Evolutionary conservation across 1,140 invertebrate genomes (phyloP).

Genomic region (Ylistrum balloti): DNA sequence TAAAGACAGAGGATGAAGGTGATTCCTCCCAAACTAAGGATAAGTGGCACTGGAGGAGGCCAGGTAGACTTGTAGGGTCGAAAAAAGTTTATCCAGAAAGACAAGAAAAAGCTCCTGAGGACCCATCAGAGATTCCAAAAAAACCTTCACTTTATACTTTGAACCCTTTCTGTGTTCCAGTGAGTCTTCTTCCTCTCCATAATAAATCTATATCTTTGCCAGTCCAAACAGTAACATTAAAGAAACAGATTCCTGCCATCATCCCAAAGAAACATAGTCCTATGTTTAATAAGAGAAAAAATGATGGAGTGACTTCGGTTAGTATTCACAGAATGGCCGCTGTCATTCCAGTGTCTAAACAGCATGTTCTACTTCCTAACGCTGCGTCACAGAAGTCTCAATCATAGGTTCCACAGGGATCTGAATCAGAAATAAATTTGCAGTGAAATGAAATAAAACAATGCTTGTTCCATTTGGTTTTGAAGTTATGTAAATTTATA

Average conservation of each 20-base stretch:
- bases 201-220: neutral
- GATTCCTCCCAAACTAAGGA: neutral
- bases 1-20: neutral
- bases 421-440: no score
- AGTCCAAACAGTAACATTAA: neutral
- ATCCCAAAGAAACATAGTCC: neutral
- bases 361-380: neutral
- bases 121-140: conserved; percentile 41
- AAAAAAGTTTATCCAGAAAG: neutral
- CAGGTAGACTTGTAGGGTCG: neutral
- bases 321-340: conserved; percentile 14
- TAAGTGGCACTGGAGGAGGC: neutral
- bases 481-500: no score
- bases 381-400: neutral
- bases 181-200: conserved; percentile 54
- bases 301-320: neutral
- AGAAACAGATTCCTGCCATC: neutral
- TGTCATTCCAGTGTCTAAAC: neutral
- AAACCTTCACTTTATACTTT: conserved; percentile 65
- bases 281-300: neutral
- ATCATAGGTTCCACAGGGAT: neutral
- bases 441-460: no score
- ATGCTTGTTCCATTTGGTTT: no score
- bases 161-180: conserved; percentile 68
- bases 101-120: neutral